Base-by-base conservation (phyloP, 1,140 invertebrate species). In the Orius insidiosus region DNA sequence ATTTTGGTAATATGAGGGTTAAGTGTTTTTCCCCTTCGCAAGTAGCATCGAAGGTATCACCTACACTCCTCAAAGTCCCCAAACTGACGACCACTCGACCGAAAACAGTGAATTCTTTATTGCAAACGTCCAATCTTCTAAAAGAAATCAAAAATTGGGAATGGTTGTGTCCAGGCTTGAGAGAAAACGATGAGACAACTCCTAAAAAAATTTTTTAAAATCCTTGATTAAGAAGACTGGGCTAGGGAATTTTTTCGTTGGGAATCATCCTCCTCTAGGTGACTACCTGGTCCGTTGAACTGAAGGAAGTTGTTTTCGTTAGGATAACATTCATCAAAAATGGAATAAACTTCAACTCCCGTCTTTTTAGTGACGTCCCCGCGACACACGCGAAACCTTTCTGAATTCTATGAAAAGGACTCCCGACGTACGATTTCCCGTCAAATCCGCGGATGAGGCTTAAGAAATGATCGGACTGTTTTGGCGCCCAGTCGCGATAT, bases 401-500 rank as follows among this genome's bases (percentile, higher is more conserved):
- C 10, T 43, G 19, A 11, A 18, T 38, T 1, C 33, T 46, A 14
- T 46, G 32, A 3, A 46, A n/a, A 2, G 38, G 43, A 14, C 45
- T 34, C 33, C 46, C 24, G 37, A 44, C 46, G 33, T 52, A 53
- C 8, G 42, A 44, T 19, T 43, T 16, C 9, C 46, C 46, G 5
- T 36, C 30, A 2, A 43, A 44, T 34, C 62, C 63, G 10, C 58
- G 61, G 50, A 64, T 66, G 11, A 71, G 50, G 5, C 56, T 52
- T 46, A 60, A 55, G 54, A 71, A 71, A 50, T 71, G 71, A 49
- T 61, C 57, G 47, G 66, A 67, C 1, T 68, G 69, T 50, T 58
- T 61, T 2, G 69, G 68, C 5, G 64, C 63, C 31, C 59, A 53
- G 47, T 69, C 64, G 24, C 58, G 57, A 51, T 67, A 71, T 13